These are phyloP conservation scores for Sebastes reedi DNA, from an alignment of 2,797 vertebrate genomes.

Conservation along the genomic window DNA sequence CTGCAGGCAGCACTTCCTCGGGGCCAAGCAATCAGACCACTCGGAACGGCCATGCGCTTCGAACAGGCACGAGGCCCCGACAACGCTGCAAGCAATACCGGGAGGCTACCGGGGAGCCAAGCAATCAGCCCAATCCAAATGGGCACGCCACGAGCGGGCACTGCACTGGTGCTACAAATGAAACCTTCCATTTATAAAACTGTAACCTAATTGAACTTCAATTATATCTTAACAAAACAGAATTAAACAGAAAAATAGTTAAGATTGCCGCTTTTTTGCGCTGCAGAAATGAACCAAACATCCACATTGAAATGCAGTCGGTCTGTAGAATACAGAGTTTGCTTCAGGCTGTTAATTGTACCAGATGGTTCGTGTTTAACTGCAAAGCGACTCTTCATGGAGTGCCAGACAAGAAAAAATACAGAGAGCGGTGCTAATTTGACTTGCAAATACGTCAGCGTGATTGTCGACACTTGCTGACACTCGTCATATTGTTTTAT, in stretches of 20 bases:
- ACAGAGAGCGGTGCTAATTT: slow-evolving; percentile 17
- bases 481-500: slow-evolving; percentile 29
- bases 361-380: slow-evolving; percentile 47
- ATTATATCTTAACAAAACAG: neutral
- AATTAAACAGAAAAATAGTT: neutral
- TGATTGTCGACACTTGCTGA: slow-evolving; percentile 20
- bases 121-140: too few relatives aligned
- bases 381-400: slow-evolving; percentile 5
- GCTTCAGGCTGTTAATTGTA: slow-evolving; percentile 6
- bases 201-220: neutral
- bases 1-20: too few relatives aligned
- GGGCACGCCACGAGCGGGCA: too few relatives aligned
- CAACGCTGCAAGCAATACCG: too few relatives aligned
- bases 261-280: neutral
- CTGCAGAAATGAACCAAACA: neutral
- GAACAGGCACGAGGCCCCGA: too few relatives aligned
- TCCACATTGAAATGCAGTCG: neutral
- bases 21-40: too few relatives aligned
- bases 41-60: too few relatives aligned
- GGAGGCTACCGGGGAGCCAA: too few relatives aligned
- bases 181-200: neutral
- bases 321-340: neutral
- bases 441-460: slow-evolving; percentile 34
- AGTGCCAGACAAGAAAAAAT: slow-evolving; percentile 14
- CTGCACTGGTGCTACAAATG: neutral